phyloP scores from a whole-genome alignment of 2,888 invertebrate genomes.

The Noctua fimbriata region DNA sequence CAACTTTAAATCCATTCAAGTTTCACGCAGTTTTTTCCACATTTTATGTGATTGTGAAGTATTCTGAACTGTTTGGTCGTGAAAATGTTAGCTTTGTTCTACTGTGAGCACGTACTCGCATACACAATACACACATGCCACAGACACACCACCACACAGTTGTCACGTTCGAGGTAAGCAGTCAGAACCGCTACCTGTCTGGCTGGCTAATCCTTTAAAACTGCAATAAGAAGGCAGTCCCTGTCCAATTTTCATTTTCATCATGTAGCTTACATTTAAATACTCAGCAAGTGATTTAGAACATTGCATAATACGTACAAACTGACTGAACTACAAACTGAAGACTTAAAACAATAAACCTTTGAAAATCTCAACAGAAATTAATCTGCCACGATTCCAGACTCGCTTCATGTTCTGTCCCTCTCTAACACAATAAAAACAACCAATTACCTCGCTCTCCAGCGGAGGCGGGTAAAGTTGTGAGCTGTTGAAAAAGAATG shows the following conservation, averaged over 20 bases:
- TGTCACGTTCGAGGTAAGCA: no score
- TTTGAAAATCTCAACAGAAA: not conserved
- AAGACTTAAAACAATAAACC: not conserved
- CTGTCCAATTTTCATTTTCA: not conserved
- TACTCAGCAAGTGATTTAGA: not conserved
- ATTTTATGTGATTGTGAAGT: constrained; percentile 20
- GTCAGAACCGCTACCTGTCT: not conserved
- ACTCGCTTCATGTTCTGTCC: not conserved
- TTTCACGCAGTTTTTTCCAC: constrained; percentile 10
- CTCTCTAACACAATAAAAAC: constrained; percentile 21
- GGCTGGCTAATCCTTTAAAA: not conserved
- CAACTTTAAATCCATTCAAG: constrained; percentile 21
- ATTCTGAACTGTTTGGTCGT: not conserved
- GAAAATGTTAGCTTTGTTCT: not conserved
- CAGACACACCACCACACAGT: not conserved
- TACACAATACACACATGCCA: not conserved
- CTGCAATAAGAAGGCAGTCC: not conserved
- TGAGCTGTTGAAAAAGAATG: constrained; percentile 43
- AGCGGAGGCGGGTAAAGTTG: constrained; percentile 25
- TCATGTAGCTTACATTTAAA: not conserved
- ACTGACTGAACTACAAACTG: not conserved
- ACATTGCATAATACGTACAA: not conserved
- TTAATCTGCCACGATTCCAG: not conserved
- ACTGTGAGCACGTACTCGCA: not conserved
- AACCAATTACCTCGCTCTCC: constrained; percentile 10